Evolutionary conservation across 1,140 invertebrate species (phyloP).

Genomic region (Monochamus saltuarius): DNA sequence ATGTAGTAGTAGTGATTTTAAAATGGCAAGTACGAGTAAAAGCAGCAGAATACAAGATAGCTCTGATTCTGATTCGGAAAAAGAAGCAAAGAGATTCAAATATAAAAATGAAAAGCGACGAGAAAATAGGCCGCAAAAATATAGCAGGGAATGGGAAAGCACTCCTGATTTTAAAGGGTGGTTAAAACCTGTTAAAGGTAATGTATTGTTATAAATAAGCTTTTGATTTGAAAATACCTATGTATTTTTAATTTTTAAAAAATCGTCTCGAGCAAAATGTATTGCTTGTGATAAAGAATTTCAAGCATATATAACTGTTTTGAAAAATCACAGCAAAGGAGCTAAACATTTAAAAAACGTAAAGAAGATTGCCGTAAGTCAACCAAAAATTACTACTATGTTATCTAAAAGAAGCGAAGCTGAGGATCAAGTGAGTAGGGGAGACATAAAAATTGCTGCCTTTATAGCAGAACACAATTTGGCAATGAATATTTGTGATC

Average conservation of each 20-base stretch:
- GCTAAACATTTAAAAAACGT: too few relatives aligned
- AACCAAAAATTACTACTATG: not conserved
- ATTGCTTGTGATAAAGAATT: slow-evolving; percentile 16
- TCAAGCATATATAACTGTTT: not conserved
- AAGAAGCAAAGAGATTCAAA: too few relatives aligned
- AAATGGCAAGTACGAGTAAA: too few relatives aligned
- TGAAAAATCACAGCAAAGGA: too few relatives aligned
- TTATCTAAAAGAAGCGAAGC: slow-evolving; percentile 11
- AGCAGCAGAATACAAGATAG: too few relatives aligned
- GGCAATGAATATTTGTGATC: slow-evolving; percentile 11
- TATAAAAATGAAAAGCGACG: too few relatives aligned
- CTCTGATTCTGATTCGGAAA: too few relatives aligned
- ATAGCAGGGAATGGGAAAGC: too few relatives aligned
- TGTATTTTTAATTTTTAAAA: slow-evolving; percentile 8
- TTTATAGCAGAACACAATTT: slow-evolving; percentile 21
- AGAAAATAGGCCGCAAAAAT: too few relatives aligned
- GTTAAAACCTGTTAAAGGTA: slow-evolving; percentile 1
- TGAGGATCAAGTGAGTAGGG: slow-evolving; percentile 15
- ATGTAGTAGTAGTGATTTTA: too few relatives aligned
- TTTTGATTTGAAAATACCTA: not conserved
- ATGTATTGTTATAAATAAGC: not conserved
- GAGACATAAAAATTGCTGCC: slow-evolving; percentile 24
- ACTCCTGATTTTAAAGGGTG: not conserved
- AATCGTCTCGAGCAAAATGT: slow-evolving; percentile 11
- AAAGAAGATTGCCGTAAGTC: not conserved